Evolutionary conservation across 2,797 vertebrate genomes (phyloP).

Genomic region (Heliangelus exortis): DNA sequence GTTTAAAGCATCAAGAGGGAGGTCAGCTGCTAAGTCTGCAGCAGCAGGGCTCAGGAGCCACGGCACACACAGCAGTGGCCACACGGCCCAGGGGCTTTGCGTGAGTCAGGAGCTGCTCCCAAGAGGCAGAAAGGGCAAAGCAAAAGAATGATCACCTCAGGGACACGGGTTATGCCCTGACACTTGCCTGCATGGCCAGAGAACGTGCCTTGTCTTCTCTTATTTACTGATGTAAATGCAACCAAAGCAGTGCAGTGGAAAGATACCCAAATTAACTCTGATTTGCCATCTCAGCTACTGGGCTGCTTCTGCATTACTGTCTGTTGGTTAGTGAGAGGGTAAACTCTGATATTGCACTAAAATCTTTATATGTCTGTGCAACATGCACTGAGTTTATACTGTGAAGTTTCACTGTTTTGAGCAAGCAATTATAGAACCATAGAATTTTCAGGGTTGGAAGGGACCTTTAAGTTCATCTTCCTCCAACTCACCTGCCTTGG

Average conservation of each 20-base stretch:
- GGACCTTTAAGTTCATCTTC: too few relatives aligned
- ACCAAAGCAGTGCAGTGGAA: background rate
- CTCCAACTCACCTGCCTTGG: too few relatives aligned
- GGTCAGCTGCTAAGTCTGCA: background rate
- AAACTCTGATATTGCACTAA: background rate
- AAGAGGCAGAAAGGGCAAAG: background rate
- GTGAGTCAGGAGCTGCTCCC: background rate
- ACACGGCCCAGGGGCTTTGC: background rate
- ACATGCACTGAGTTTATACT: background rate
- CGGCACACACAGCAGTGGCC: background rate
- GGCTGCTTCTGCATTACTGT: background rate
- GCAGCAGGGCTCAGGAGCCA: background rate
- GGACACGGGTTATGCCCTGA: background rate
- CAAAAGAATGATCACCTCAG: background rate
- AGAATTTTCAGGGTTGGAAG: too few relatives aligned
- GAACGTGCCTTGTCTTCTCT: background rate
- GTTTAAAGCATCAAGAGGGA: background rate
- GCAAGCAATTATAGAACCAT: background rate
- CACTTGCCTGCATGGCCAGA: background rate
- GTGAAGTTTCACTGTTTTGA: background rate
- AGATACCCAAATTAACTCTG: background rate
- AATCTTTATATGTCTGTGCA: background rate
- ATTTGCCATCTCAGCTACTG: background rate
- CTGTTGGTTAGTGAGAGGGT: background rate
- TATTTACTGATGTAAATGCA: background rate